Conservation (phyloP, 2,113 vertebrate genomes). For the Hypomesus transpacificus region DNA sequence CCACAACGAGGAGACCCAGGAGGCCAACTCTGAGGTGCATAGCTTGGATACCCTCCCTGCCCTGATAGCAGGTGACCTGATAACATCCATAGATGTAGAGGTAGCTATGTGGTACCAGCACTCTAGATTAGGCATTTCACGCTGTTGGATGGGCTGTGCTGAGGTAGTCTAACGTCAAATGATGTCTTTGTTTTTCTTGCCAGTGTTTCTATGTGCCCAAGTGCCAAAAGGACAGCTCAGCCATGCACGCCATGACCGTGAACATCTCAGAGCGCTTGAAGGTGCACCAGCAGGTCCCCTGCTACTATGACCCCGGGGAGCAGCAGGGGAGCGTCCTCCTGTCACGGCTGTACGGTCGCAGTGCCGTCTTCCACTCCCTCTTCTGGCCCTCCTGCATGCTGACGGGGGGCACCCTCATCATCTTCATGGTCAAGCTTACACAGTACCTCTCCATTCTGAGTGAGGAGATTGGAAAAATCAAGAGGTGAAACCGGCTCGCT, state of each 20-base stretch:
- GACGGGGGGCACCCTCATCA: conserved; percentile 79
- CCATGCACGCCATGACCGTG: conserved; percentile 76
- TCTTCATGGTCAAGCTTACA: conserved; percentile 92
- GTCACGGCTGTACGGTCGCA: conserved; percentile 83
- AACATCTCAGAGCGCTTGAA: conserved; percentile 86
- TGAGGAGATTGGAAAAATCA: conserved; percentile 85
- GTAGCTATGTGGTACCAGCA: too few relatives aligned
- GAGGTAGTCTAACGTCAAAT: too few relatives aligned
- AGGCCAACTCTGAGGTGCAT: conserved; percentile 87
- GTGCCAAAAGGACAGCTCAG: conserved; percentile 83
- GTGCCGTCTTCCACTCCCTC: conserved; percentile 80
- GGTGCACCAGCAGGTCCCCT: conserved; percentile 81
- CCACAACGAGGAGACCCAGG: conserved; percentile 88
- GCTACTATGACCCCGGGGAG: conserved; percentile 85
- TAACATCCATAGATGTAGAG: too few relatives aligned
- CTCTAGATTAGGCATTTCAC: too few relatives aligned
- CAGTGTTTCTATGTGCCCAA: conserved; percentile 92
- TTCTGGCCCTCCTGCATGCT: conserved; percentile 93
- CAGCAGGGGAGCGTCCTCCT: conserved; percentile 82
- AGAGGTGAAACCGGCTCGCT: conserved; percentile 74
- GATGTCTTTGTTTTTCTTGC: conserved; percentile 23
- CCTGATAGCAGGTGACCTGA: neutral
- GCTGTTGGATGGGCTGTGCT: too few relatives aligned
- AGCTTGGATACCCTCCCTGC: neutral
- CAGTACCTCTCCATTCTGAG: conserved; percentile 91